Conservation (phyloP, 2,797 vertebrate species). For the Thaleichthys pacificus region DNA sequence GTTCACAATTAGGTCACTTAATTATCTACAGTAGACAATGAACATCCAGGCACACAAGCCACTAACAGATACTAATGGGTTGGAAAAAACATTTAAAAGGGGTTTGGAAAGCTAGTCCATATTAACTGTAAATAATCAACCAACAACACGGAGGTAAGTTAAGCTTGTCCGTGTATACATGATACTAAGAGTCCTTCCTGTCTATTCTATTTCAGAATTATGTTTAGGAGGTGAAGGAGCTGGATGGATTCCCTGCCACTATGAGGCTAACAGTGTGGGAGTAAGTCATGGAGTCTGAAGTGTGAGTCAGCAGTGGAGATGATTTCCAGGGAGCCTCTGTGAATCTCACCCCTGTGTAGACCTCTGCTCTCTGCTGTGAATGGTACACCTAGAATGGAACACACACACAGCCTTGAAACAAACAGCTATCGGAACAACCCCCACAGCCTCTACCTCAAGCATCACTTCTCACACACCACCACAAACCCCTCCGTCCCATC, state of each 20-base stretch:
- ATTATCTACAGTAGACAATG: neutral
- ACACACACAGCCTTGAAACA: constrained; percentile 28
- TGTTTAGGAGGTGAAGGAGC: neutral
- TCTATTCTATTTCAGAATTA: constrained; percentile 29
- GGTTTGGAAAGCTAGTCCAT: too few relatives aligned
- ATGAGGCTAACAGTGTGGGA: constrained; percentile 9
- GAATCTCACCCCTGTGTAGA: constrained; percentile 10
- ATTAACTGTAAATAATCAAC: too few relatives aligned
- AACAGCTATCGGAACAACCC: constrained; percentile 41
- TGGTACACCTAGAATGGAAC: constrained; percentile 61
- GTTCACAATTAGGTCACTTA: neutral
- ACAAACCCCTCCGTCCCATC: constrained; percentile 7
- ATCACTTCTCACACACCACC: neutral
- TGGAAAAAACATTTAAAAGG: too few relatives aligned
- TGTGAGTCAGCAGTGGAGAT: constrained; percentile 6
- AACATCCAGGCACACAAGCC: too few relatives aligned
- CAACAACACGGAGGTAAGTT: too few relatives aligned
- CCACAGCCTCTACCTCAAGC: neutral
- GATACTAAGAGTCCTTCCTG: neutral
- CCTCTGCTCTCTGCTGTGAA: constrained; percentile 28
- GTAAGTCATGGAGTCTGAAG: neutral
- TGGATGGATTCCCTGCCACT: constrained; percentile 24
- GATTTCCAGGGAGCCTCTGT: constrained; percentile 24
- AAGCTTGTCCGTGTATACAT: too few relatives aligned
- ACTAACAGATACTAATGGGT: too few relatives aligned